Conservation (phyloP, 1,140 invertebrate genomes). For the Ladona fulva region DNA sequence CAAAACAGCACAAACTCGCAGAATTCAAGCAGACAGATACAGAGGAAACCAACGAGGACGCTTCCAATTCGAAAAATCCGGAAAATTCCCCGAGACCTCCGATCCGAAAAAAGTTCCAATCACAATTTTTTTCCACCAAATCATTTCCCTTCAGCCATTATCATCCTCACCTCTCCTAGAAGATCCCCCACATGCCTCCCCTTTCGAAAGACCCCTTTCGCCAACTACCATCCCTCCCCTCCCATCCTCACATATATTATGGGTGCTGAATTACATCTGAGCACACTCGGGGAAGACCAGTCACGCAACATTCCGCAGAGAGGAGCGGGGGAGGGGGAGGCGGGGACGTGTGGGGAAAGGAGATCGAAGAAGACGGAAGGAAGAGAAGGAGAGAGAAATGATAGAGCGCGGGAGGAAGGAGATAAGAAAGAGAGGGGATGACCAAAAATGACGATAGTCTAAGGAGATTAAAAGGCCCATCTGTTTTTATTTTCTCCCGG, state of each 20-base stretch:
- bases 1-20: too few species aligned
- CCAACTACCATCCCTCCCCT: not conserved
- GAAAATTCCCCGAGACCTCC: too few species aligned
- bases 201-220: not conserved
- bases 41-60: too few species aligned
- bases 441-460: too few species aligned
- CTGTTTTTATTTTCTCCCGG: too few species aligned
- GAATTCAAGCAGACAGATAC: too few species aligned
- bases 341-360: not conserved
- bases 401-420: too few species aligned
- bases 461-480: too few species aligned
- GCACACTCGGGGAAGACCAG: not conserved
- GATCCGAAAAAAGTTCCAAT: too few species aligned
- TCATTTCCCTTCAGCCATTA: not conserved
- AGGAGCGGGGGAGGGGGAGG: not conserved
- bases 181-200: not conserved
- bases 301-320: not conserved
- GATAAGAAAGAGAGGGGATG: too few species aligned
- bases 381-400: too few species aligned
- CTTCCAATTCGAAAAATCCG: too few species aligned
- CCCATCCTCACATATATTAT: slow-evolving; percentile 1
- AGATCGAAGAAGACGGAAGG: not conserved
- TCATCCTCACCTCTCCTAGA: not conserved
- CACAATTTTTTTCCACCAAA: not conserved
- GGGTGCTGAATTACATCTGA: slow-evolving; percentile 1